Evolutionary conservation across 2,797 vertebrate genomes (phyloP).

Genomic region (Meda fulgida): DNA sequence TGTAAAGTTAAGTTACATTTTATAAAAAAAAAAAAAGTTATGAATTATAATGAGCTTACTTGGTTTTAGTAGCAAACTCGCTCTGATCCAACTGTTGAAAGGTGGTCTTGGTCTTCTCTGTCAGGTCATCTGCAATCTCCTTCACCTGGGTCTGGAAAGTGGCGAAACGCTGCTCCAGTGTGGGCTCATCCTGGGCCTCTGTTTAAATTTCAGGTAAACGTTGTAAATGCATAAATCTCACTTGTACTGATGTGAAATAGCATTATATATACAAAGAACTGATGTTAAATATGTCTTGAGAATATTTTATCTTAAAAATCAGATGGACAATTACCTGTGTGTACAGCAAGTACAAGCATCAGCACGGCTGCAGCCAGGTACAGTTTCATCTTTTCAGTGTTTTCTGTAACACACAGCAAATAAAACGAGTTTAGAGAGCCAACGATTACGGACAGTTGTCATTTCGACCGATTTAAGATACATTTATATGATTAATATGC

Average conservation of each 20-base stretch:
- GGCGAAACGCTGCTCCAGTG: conserved; percentile 46
- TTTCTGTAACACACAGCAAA: conserved; percentile 45
- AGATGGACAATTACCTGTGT: conserved; percentile 71
- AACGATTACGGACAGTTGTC: not conserved
- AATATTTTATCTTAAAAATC: not conserved
- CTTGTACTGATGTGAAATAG: not conserved
- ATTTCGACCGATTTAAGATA: not conserved
- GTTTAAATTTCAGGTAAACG: not conserved
- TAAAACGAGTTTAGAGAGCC: not conserved
- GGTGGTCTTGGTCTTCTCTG: conserved; percentile 49
- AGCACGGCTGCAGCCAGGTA: conserved; percentile 76
- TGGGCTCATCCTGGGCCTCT: conserved; percentile 72
- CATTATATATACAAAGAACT: not conserved
- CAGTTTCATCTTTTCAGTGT: conserved; percentile 74
- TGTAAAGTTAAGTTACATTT: not conserved
- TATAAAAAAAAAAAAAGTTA: not conserved
- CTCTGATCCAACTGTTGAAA: conserved; percentile 39
- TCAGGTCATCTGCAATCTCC: conserved; percentile 36
- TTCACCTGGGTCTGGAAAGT: conserved; percentile 42
- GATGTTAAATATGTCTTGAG: not conserved
- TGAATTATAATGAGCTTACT: conserved; percentile 62
- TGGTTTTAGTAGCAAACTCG: conserved; percentile 52
- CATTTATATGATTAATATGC: not conserved
- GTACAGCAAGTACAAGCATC: conserved; percentile 74
- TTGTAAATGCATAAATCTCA: not conserved